phyloP scores from a whole-genome alignment of 2,888 invertebrate genomes.

The Brachyptera risi region DNA sequence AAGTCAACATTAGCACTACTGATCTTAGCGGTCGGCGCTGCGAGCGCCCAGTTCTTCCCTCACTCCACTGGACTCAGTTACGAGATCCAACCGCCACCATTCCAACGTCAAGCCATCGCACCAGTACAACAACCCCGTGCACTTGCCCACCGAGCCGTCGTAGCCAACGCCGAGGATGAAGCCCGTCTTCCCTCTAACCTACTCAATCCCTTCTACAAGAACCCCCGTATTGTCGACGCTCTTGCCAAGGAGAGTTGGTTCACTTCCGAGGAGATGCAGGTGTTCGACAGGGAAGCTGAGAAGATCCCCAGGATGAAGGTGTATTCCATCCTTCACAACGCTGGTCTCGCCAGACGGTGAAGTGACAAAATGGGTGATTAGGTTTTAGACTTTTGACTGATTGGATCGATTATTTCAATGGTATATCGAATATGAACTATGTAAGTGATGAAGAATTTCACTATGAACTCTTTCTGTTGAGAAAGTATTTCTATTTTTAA shows the following conservation, averaged over 20 bases:
- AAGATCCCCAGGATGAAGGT: conserved; percentile 74
- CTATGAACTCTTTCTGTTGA: neutral
- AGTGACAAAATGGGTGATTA: neutral
- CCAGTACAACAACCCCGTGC: conserved; percentile 2
- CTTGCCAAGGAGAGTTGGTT: conserved; percentile 78
- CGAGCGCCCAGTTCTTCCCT: conserved; percentile 31
- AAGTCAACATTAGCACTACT: conserved; percentile 1
- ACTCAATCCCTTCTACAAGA: conserved; percentile 69
- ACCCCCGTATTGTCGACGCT: conserved; percentile 66
- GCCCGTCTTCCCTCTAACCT: conserved; percentile 66
- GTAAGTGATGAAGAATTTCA: neutral
- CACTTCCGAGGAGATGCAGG: conserved; percentile 70
- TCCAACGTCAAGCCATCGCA: conserved; percentile 15
- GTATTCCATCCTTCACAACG: conserved; percentile 67
- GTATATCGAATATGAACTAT: neutral
- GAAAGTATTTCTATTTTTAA: neutral
- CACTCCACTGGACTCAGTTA: conserved; percentile 19
- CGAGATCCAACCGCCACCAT: conserved; percentile 28
- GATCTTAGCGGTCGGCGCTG: conserved; percentile 14
- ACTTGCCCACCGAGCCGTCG: conserved; percentile 65
- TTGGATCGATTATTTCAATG: neutral
- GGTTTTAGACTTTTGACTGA: neutral
- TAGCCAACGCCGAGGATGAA: conserved; percentile 66
- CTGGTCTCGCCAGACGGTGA: conserved; percentile 53
- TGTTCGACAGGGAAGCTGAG: conserved; percentile 72